A percentile compares a stretch with the other conserved stretches of the same genome.
Evolutionary conservation across 2,888 invertebrate genomes (phyloP).

Genomic region (Aradus depressus): DNA sequence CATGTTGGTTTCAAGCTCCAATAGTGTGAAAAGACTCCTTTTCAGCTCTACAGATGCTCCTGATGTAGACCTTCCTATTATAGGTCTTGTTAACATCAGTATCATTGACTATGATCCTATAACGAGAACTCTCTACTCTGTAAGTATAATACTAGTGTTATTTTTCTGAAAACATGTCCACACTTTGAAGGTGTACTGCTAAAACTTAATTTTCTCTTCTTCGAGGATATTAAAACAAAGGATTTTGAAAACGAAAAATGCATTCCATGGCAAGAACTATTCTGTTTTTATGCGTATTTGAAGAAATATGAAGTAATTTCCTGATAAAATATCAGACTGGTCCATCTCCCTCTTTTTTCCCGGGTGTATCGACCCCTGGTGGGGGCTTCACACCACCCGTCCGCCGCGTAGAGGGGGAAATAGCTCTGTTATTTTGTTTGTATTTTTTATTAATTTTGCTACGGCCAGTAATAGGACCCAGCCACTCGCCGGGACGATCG

Average conservation of each 20-base stretch:
- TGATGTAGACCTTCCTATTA: conserved; percentile 67
- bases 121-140: conserved; percentile 58
- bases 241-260: too few relatives aligned
- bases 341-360: too few relatives aligned
- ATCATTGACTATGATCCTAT: conserved; percentile 82
- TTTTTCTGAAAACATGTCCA: conserved; percentile 10
- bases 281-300: neutral
- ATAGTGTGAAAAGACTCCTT: conserved; percentile 67
- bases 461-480: too few relatives aligned
- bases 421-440: too few relatives aligned
- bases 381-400: too few relatives aligned
- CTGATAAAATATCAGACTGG: too few relatives aligned
- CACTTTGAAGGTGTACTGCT: neutral
- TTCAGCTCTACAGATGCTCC: conserved; percentile 69
- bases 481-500: too few relatives aligned
- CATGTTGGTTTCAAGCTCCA: conserved; percentile 74
- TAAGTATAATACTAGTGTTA: conserved; percentile 36
- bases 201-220: too few relatives aligned
- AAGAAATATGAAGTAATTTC: neutral
- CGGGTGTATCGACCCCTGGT: too few relatives aligned
- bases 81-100: conserved; percentile 63
- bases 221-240: too few relatives aligned
- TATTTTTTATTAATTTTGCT: too few relatives aligned
- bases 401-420: too few relatives aligned
- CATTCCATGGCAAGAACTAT: neutral